Percentiles rank a stretch among this genome's conserved stretches.
These are phyloP conservation scores for Nomada ferruginata DNA, from an alignment of 2,888 invertebrate species.

Conservation along the genomic window DNA sequence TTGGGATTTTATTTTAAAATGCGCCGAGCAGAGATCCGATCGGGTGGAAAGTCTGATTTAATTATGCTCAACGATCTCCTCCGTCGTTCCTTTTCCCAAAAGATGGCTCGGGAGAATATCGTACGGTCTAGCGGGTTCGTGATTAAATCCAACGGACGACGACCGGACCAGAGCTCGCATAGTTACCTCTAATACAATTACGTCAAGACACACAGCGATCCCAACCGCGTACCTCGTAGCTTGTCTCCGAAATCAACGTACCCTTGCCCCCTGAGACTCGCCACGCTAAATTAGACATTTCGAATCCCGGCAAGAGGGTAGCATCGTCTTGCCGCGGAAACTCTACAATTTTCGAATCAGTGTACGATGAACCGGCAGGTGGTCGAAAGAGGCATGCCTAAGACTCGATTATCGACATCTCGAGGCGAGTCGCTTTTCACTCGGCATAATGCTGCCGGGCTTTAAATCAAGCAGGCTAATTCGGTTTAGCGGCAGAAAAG, in stretches of 20 bases:
- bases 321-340: constrained; percentile 9
- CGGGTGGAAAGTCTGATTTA: not conserved
- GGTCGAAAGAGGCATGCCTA: not conserved
- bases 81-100: not conserved
- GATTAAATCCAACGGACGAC: constrained; percentile 83
- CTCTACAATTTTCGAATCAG: not conserved
- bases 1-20: not conserved
- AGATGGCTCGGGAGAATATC: constrained; percentile 76
- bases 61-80: not conserved
- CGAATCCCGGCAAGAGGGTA: constrained; percentile 80
- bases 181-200: constrained; percentile 84
- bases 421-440: constrained; percentile 68
- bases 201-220: constrained; percentile 81
- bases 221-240: constrained; percentile 42
- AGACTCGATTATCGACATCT: constrained; percentile 16
- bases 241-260: constrained; percentile 58
- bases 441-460: constrained; percentile 71
- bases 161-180: constrained; percentile 80
- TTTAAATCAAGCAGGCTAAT: constrained; percentile 78
- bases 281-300: constrained; percentile 83
- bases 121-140: constrained; percentile 81
- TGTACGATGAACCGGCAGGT: not conserved
- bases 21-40: not conserved
- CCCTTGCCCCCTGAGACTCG: constrained; percentile 77
- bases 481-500: constrained; percentile 75